Evolutionary conservation across 1,140 invertebrate species (phyloP).

Genomic region (Brachionus sp.): DNA sequence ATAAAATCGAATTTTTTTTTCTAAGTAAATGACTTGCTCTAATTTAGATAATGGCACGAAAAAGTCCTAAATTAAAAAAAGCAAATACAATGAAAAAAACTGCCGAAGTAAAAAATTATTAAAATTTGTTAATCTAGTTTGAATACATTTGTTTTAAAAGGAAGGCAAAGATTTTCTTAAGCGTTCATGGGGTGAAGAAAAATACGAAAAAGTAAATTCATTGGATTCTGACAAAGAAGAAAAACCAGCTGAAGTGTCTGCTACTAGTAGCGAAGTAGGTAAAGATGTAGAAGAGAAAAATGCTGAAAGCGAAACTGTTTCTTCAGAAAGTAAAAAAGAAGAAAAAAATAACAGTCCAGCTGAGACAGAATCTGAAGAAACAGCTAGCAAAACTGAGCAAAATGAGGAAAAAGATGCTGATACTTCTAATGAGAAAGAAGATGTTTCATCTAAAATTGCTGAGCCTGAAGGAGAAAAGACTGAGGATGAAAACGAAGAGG

Average conservation of each 20-base stretch:
- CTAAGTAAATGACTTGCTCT: not conserved
- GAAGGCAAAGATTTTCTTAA: constrained; percentile 27
- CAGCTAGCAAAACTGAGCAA: not conserved
- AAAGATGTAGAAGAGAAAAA: not conserved
- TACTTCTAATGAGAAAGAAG: not conserved
- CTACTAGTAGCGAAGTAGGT: not conserved
- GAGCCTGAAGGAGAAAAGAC: not conserved
- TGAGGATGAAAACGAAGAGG: not conserved
- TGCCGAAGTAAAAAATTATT: not conserved
- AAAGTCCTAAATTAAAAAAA: not conserved
- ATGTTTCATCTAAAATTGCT: not conserved
- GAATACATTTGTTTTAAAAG: not conserved
- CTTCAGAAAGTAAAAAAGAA: not conserved
- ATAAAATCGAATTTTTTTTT: not conserved
- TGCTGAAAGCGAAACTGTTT: not conserved
- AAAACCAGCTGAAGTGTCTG: not conserved
- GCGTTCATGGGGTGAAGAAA: constrained; percentile 23
- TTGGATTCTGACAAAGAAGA: not conserved
- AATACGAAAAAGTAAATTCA: constrained; percentile 2
- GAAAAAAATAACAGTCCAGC: not conserved
- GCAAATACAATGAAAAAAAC: not conserved
- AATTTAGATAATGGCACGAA: constrained; percentile 32
- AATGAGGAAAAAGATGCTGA: not conserved
- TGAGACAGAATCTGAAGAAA: not conserved
- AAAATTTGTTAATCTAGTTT: not conserved